phyloP scores from a whole-genome alignment of 1,140 invertebrate genomes.

The Platyscapa corneri region DNA sequence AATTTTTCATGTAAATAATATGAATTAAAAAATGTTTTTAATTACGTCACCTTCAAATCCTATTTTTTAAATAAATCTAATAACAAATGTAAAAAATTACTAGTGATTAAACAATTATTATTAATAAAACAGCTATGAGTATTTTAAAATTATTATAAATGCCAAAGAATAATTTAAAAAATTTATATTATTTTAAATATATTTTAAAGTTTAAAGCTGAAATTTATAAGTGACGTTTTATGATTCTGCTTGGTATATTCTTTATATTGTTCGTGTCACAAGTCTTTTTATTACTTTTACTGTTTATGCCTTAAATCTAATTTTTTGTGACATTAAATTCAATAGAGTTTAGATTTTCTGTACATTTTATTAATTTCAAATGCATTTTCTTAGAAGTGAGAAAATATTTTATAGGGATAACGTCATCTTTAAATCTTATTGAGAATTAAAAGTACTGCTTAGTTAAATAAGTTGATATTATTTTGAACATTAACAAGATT shows the following conservation, averaged over 20 bases:
- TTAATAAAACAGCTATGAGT: neutral
- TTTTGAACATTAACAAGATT: too few relatives aligned
- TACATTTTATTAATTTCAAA: neutral
- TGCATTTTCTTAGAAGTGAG: neutral
- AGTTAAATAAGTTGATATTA: too few relatives aligned
- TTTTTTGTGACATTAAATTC: neutral
- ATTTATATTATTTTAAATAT: neutral
- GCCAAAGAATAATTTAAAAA: neutral
- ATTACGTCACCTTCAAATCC: neutral
- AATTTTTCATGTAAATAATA: neutral
- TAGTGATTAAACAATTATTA: neutral
- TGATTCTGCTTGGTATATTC: neutral
- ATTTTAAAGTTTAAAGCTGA: neutral
- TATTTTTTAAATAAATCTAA: neutral
- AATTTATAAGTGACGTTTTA: neutral
- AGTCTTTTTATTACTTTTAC: neutral
- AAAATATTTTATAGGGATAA: neutral
- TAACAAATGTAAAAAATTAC: neutral
- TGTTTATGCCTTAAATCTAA: neutral
- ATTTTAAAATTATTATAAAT: neutral
- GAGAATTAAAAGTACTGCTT: too few relatives aligned
- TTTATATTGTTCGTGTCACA: neutral
- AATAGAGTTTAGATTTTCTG: neutral
- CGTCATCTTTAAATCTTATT: too few relatives aligned
- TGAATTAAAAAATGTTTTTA: neutral